These are phyloP conservation scores for Phytoseiulus persimilis DNA, from an alignment of 2,888 invertebrate genomes.

Conservation along the genomic window DNA sequence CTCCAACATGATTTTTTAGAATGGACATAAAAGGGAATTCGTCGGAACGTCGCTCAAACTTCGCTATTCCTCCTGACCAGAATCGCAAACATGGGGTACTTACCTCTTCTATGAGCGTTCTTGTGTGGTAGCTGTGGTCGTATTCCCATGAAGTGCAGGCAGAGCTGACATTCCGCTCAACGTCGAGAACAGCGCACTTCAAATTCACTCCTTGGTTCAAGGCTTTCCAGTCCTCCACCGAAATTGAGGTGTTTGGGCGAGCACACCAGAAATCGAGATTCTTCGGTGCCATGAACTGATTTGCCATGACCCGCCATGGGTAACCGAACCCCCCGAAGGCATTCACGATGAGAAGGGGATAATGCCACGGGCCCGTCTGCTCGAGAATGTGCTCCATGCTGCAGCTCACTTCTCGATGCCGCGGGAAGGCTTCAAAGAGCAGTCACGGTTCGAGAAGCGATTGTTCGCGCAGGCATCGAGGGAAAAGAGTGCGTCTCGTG, in stretches of 20 bases:
- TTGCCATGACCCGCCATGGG: constrained; percentile 16
- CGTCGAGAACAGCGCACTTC: background rate
- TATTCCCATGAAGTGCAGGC: constrained; percentile 9
- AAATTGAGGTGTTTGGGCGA: constrained; percentile 10
- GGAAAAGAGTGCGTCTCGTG: background rate
- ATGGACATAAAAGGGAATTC: too few relatives aligned
- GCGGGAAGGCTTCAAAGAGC: background rate
- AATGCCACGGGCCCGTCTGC: constrained; percentile 29
- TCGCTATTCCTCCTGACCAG: too few relatives aligned
- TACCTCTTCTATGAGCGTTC: constrained; percentile 32
- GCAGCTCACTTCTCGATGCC: background rate
- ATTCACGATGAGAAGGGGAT: background rate
- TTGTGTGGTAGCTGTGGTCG: background rate
- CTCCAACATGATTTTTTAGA: too few relatives aligned
- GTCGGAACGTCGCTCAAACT: background rate
- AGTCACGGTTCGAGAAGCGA: background rate
- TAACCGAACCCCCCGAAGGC: background rate
- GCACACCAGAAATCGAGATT: constrained; percentile 19
- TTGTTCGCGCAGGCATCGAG: background rate
- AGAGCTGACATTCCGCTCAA: background rate
- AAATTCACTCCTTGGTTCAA: constrained; percentile 9
- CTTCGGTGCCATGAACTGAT: constrained; percentile 18
- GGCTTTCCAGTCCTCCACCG: constrained; percentile 9
- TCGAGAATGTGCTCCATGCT: constrained; percentile 19
- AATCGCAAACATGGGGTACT: background rate